Conservation (phyloP, 2,888 invertebrate species). For the Philhelius pedissequus region DNA sequence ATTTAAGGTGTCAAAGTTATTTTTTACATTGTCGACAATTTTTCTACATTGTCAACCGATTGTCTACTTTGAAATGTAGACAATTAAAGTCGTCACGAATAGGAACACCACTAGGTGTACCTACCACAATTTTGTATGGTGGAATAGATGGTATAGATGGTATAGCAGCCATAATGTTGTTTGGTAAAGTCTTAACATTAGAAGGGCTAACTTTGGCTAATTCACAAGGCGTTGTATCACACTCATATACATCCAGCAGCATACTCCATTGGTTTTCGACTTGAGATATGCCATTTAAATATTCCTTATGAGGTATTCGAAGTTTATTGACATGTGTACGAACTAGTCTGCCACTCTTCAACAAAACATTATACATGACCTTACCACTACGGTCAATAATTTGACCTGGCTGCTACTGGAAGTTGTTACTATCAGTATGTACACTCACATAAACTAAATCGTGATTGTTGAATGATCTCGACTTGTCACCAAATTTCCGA, state of each 20-base stretch:
- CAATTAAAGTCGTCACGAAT: too few species aligned
- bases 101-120: too few species aligned
- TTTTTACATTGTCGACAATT: too few species aligned
- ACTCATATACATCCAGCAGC: not conserved
- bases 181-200: not conserved
- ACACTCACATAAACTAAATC: slow-evolving; percentile 39
- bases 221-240: not conserved
- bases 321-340: too few species aligned
- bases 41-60: too few species aligned
- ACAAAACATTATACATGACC: slow-evolving; percentile 45
- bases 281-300: too few species aligned
- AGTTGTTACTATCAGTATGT: slow-evolving; percentile 35
- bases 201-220: too few species aligned
- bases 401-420: slow-evolving; percentile 31
- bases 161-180: not conserved
- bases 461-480: slow-evolving; percentile 13
- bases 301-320: not conserved
- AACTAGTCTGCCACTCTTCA: slow-evolving; percentile 33
- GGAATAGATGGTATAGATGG: too few species aligned
- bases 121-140: too few species aligned
- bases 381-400: slow-evolving; percentile 48
- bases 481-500: not conserved
- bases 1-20: too few species aligned
- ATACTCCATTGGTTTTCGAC: not conserved
- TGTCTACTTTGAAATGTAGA: too few species aligned